A percentile compares a stretch with the other conserved stretches of the same genome.
phyloP scores from a whole-genome alignment of 2,888 invertebrate species.

The Drosophila robusta region DNA sequence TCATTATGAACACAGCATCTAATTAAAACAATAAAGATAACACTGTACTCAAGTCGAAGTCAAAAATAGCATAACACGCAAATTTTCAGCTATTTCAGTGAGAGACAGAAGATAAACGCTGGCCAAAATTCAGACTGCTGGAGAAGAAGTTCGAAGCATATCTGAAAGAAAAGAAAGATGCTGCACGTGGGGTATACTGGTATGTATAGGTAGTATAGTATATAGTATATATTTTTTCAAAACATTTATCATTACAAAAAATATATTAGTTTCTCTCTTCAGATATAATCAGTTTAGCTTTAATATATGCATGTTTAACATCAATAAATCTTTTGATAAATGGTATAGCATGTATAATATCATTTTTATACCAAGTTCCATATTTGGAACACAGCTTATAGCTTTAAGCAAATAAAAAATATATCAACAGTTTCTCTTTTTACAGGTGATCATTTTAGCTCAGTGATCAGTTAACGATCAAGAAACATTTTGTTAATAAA shows the following conservation, averaged over 20 bases:
- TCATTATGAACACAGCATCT: slow-evolving; percentile 59
- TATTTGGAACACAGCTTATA: too few relatives aligned
- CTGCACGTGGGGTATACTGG: background rate
- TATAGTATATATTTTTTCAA: background rate
- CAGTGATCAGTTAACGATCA: background rate
- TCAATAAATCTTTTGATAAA: background rate
- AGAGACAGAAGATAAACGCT: background rate
- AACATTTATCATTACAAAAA: background rate
- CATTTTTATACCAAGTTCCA: background rate
- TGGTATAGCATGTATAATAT: background rate
- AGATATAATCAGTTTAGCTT: slow-evolving; percentile 1
- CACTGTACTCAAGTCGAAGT: slow-evolving; percentile 14
- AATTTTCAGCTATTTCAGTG: slow-evolving; percentile 14
- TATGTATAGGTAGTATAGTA: background rate
- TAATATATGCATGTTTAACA: background rate
- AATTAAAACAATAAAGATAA: slow-evolving; percentile 61
- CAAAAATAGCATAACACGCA: slow-evolving; percentile 6
- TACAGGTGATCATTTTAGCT: background rate
- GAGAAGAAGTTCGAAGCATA: background rate
- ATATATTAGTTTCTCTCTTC: slow-evolving; percentile 3
- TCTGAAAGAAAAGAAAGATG: background rate
- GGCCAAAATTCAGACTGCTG: too few relatives aligned
- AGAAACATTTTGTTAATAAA: slow-evolving; percentile 10
- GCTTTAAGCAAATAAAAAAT: background rate
- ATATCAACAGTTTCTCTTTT: background rate